Base-by-base conservation (phyloP, 2,113 vertebrate species). In the Ailurus styani region DNA sequence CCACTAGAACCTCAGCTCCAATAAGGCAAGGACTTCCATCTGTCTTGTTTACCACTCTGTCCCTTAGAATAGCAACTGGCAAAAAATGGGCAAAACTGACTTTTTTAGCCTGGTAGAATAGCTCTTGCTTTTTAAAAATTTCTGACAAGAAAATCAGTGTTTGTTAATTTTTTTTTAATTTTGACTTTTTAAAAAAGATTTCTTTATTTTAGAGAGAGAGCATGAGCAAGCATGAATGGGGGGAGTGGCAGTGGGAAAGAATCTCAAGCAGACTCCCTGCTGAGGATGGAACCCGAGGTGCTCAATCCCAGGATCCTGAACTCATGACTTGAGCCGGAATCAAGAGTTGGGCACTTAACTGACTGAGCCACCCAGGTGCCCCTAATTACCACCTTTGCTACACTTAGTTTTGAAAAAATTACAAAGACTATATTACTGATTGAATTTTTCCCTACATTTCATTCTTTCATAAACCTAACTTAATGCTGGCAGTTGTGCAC, bases 331-430 rank as follows among this genome's bases (percentile, higher is more conserved):
- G 34, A n/a, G 34, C 34, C 8, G 2, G n/a, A 68, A 37, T 68
- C 66, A 37, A 21, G 66, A 37, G 66, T n/a, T 4, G 8, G 66
- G 17, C 34, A 37, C 34, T 68, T 68, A 68, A 68, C 34, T n/a
- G 64, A n/a, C 64, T 68, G 66, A 68, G 66, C 66, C 66, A 37
- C 18, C 66, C 66, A 68, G 7, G 66, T 18, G 66, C 34, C 17
- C 17, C 17, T 94, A 40, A 42, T 72, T 72, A 25, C 21, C 20
- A 57, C 60, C 87, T 85, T 88, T 96, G 15, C 90, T 91, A 52
- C 25, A 81, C 42, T 96, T 95, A 83, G 50, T 87, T 10, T 84
- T 88, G 70, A 91, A 94, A 87, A 94, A 91, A 62, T 89, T 78
- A 73, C 54, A 34, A 96, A 77, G 34, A 85, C 27, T 85, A 14